Conservation (phyloP, 37 sponge, comb jelly and placozoan genomes). For the Chondrilla cf. caribensis region DNA sequence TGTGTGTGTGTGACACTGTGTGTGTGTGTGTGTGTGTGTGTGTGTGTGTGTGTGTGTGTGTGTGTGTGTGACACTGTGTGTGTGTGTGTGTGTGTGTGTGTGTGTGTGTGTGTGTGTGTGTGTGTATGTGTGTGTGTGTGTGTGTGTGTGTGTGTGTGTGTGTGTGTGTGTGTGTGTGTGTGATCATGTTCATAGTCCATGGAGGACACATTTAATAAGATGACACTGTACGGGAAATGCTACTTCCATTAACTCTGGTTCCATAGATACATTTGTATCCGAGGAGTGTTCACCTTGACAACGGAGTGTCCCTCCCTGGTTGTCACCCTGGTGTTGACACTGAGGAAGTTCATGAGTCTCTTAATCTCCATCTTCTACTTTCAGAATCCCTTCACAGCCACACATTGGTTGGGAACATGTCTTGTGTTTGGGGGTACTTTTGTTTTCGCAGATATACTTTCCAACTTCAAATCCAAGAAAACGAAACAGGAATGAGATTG, state of each 20-base stretch:
- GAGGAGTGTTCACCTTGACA: conserved; percentile 79
- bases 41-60: background rate
- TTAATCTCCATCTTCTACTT: conserved; percentile 93
- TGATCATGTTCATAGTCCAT: background rate
- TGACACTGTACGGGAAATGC: too few species aligned
- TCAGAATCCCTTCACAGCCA: conserved; percentile 84
- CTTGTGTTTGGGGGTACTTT: conserved; percentile 85
- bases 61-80: background rate
- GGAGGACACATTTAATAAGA: background rate
- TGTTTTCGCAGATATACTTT: conserved; percentile 39
- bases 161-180: conserved; percentile 6
- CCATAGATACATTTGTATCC: conserved; percentile 70
- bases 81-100: conserved; percentile 13
- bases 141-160: conserved; percentile 23
- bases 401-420: conserved; percentile 86
- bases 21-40: conserved; percentile 19
- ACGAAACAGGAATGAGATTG: background rate
- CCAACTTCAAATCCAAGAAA: background rate
- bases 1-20: conserved; percentile 23
- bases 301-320: conserved; percentile 90
- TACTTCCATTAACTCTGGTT: background rate
- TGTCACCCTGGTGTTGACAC: conserved; percentile 87
- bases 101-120: background rate
- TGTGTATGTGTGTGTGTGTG: conserved; percentile 3
- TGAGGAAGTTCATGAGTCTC: conserved; percentile 90